Evolutionary conservation across 1,140 invertebrate genomes (phyloP), one percentile per base, ranked within the genome.

Genomic region (Drosophila truncata): DNA sequence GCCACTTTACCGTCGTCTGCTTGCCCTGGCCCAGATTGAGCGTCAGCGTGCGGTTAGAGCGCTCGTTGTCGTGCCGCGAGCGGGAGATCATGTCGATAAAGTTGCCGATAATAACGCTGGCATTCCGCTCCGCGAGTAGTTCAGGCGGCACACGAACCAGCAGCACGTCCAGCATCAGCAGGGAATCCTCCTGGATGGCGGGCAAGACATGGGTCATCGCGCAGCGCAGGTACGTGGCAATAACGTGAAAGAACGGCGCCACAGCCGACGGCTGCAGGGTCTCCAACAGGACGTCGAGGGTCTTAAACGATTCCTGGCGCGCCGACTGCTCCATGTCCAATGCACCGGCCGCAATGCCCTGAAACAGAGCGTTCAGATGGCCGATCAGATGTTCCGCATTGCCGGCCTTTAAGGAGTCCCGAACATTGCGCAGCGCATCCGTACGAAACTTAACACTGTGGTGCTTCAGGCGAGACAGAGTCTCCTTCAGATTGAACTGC

Each of bases 151-250:
- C 94, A 58, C 95, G 94, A 37, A 94, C 92, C 16, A 96, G 91
- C 23, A 97, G 93, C 57, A 95, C 94, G 82, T 97, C 97, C n/a
- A 98, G 93, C 55, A 97, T 94, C 10, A 95, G 82, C 3, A 98
- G 92, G 1, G 97, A 97, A 92, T 98, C 97, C 91, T 96, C 95
- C 88, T 97, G 96, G 54, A 98, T 96, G 49, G 94, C 94, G 14
- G 94, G 94, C 91, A 97, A 94, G 61, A 98, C 96, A 78, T 98
- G 96, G 11, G 97, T 97, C 96, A 98, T 97, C 2, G 96, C 96
- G 93, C 97, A 98, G 33, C 95, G 94, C 33, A 98, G 91, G 86
- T 97, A 97, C 13, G 96, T 96, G 41, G 95, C 95, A 44, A 98
- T 92, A 11, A 96, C 94, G 71, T 96, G 94, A 83, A 96, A 96